phyloP scores from a whole-genome alignment of 2,113 vertebrate genomes.

The western clawed frog (Xenopus tropicalis) region DNA sequence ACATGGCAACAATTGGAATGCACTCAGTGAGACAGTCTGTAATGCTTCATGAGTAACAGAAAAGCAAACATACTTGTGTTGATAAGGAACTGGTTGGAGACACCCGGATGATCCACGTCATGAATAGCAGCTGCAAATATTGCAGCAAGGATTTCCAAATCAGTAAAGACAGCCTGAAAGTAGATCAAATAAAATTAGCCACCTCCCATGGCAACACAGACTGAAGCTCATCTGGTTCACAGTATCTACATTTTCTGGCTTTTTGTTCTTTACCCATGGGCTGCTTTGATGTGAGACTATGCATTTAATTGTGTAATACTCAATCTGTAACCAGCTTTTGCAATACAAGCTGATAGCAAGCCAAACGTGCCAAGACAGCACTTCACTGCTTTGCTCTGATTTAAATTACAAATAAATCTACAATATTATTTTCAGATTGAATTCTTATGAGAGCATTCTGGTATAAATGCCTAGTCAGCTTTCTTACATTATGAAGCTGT shows the following conservation, averaged over 20 bases:
- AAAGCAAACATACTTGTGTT: conserved; percentile 87
- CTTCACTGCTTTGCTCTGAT: too few relatives aligned
- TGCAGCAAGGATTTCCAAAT: conserved; percentile 93
- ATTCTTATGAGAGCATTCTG: too few relatives aligned
- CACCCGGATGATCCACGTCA: conserved; percentile 96
- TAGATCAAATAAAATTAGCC: not conserved
- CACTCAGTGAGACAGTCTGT: too few relatives aligned
- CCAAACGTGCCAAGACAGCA: too few relatives aligned
- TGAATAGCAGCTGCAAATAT: conserved; percentile 97
- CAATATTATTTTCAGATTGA: too few relatives aligned
- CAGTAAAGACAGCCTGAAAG: conserved; percentile 90
- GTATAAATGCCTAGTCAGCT: too few relatives aligned
- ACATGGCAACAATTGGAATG: too few relatives aligned
- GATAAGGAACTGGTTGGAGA: conserved; percentile 98
- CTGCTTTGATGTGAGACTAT: not conserved
- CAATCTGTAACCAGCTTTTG: too few relatives aligned
- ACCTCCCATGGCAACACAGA: not conserved
- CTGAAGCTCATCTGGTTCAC: not conserved
- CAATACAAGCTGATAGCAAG: too few relatives aligned
- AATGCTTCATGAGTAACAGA: too few relatives aligned
- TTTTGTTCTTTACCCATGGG: not conserved
- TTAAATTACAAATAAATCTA: too few relatives aligned
- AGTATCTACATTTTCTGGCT: not conserved
- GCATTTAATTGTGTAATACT: not conserved
- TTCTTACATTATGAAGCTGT: too few relatives aligned